Base-by-base conservation (phyloP, 30 jellyfish, hydroid and myxozoan species). In the Calvadosia cruxmelitensis region DNA sequence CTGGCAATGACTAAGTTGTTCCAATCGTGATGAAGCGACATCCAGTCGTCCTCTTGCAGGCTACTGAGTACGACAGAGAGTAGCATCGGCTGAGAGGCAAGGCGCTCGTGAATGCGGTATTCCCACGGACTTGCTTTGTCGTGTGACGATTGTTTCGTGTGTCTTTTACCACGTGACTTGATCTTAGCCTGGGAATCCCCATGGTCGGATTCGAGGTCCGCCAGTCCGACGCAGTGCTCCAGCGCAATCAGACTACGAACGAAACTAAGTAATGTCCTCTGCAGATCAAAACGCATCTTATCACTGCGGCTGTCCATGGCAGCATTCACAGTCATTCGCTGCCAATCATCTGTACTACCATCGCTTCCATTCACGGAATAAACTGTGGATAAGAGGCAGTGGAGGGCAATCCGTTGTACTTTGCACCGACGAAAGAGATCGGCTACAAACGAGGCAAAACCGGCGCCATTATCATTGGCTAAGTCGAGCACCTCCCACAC, bases 371-470 rank as follows among this genome's bases (percentile, higher is more conserved):
- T 53, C 34, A 77, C 68, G 23, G 79, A 71, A 68, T 86, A 86
- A 53, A 86, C 96, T 62, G 83, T 77, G 63, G 94, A 78, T 65
- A 86, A 74, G 29, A 86, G 34, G 36, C 96, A 86, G 34, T 86
- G 96, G 68, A 86, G 67, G 3, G 83, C 92, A 29, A 86, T 86
- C 5, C 96, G 80, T 63, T 86, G 96, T 34, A 86, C 90, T 66
- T 86, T 86, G 67, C 96, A 71, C 20, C 96, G 96, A 27, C 79
- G 57, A 53, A 86, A 78, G 52, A 86, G 50, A 75, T 86, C 96
- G 31, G 69, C 35, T 20, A 79, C 76, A 63, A 64, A 86, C 63
- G 67, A 67, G 13, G 94, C 50, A 53, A 86, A 86, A 49, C 92
- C 96, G n/a, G 70, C 80, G 28, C 92, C 96, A 78, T 86, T 81